Evolutionary conservation across 2,888 invertebrate genomes (phyloP).

Genomic region (Scaeva pyrastri): DNA sequence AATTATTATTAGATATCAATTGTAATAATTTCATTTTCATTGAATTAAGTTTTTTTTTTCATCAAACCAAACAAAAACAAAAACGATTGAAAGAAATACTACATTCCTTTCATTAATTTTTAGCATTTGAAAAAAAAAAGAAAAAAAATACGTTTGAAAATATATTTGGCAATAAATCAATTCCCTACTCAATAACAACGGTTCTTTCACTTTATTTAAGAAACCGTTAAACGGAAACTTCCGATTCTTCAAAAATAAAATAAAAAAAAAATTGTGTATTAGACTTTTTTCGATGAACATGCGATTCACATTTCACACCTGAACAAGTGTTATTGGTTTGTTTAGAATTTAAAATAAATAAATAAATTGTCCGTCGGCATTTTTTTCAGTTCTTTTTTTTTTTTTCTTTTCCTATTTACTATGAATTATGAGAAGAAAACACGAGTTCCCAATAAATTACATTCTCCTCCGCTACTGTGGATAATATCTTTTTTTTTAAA

Average conservation of each 20-base stretch:
- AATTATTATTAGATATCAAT: too few relatives aligned
- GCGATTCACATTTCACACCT: constrained; percentile 29
- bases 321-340: constrained; percentile 12
- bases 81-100: too few relatives aligned
- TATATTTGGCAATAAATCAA: constrained; percentile 22
- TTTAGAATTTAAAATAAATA: constrained; percentile 6
- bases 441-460: constrained; percentile 32
- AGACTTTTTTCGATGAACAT: not conserved
- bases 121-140: too few relatives aligned
- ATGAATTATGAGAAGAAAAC: constrained; percentile 33
- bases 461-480: not conserved
- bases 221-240: not conserved
- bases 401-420: not conserved
- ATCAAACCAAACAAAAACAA: too few relatives aligned
- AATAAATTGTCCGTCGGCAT: constrained; percentile 25
- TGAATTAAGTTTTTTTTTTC: too few relatives aligned
- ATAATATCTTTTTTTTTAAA: not conserved
- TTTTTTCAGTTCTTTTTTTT: not conserved
- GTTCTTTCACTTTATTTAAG: constrained; percentile 10
- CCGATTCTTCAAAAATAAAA: constrained; percentile 18
- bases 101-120: too few relatives aligned
- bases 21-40: too few relatives aligned
- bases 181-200: constrained; percentile 10
- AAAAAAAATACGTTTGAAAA: not conserved
- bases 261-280: not conserved